phyloP scores from a whole-genome alignment of 2,888 invertebrate species.

The Thereva nobilitata region DNA sequence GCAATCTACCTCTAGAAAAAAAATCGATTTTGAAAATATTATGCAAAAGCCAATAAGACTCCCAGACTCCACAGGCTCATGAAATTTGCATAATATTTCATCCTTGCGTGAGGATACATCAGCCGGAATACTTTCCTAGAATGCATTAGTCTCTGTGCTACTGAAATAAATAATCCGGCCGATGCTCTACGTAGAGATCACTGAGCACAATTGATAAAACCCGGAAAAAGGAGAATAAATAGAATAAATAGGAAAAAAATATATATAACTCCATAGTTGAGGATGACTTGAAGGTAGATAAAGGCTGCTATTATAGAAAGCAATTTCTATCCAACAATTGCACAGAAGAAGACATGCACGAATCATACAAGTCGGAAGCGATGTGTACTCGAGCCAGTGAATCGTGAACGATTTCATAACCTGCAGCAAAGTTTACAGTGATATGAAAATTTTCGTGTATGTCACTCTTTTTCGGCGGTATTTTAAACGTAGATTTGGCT shows the following conservation, averaged over 20 bases:
- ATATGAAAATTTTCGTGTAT: slow-evolving; percentile 25
- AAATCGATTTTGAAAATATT: too few relatives aligned
- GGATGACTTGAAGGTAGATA: too few relatives aligned
- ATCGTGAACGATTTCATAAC: slow-evolving; percentile 28
- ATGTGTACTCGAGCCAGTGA: slow-evolving; percentile 19
- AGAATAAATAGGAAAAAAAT: background rate
- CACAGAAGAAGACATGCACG: slow-evolving; percentile 1
- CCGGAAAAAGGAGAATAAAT: slow-evolving; percentile 16
- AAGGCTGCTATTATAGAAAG: slow-evolving; percentile 4
- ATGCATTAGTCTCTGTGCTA: too few relatives aligned
- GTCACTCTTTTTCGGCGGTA: too few relatives aligned
- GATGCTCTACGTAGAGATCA: slow-evolving; percentile 6
- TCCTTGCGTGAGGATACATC: too few relatives aligned
- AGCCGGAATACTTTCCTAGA: too few relatives aligned
- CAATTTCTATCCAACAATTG: slow-evolving; percentile 26
- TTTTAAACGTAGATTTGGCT: slow-evolving; percentile 41
- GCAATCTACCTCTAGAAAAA: too few relatives aligned
- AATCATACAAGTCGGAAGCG: slow-evolving; percentile 14
- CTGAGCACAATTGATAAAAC: slow-evolving; percentile 21
- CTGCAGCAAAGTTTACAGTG: slow-evolving; percentile 28
- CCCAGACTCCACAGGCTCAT: too few relatives aligned
- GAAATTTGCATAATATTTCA: too few relatives aligned
- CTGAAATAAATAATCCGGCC: too few relatives aligned
- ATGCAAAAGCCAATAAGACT: too few relatives aligned
- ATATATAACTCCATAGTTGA: too few relatives aligned